Conservation (phyloP, 2,797 vertebrate species). For the Erithacus rubecula region DNA sequence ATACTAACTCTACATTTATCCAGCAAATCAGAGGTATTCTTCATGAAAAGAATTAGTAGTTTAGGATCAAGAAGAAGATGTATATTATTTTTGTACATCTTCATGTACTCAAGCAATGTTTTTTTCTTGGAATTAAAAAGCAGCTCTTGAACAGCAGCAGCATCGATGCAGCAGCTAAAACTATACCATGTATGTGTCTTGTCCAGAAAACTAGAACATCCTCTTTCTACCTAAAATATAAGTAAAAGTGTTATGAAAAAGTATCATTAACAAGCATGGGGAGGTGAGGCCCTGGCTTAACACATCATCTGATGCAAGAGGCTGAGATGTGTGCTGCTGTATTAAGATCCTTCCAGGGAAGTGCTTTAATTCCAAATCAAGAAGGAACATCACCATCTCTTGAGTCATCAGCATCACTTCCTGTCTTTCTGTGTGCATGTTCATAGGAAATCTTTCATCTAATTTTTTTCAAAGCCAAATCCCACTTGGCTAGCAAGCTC, state of each 20-base stretch:
- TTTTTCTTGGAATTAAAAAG: neutral
- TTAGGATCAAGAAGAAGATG: neutral
- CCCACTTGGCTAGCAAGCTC: conserved; percentile 30
- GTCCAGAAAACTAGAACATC: neutral
- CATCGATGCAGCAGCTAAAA: neutral
- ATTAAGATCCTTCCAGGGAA: conserved; percentile 8
- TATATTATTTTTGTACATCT: neutral
- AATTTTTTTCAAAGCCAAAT: conserved; percentile 30
- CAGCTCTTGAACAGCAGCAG: neutral
- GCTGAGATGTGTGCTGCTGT: neutral
- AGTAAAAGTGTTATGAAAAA: neutral
- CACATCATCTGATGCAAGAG: neutral
- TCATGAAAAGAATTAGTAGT: neutral
- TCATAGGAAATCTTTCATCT: conserved; percentile 58
- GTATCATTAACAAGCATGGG: neutral
- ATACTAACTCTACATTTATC: neutral
- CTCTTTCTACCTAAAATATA: neutral
- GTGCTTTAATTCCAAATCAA: conserved; percentile 28
- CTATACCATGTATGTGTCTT: neutral
- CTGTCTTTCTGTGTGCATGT: conserved; percentile 23
- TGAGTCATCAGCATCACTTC: conserved; percentile 53
- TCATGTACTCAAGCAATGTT: neutral
- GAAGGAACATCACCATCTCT: conserved; percentile 26
- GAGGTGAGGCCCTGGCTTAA: neutral
- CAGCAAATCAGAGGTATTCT: neutral